Base-by-base conservation (phyloP, 2,797 vertebrate genomes). In the Gorsachius magnificus region DNA sequence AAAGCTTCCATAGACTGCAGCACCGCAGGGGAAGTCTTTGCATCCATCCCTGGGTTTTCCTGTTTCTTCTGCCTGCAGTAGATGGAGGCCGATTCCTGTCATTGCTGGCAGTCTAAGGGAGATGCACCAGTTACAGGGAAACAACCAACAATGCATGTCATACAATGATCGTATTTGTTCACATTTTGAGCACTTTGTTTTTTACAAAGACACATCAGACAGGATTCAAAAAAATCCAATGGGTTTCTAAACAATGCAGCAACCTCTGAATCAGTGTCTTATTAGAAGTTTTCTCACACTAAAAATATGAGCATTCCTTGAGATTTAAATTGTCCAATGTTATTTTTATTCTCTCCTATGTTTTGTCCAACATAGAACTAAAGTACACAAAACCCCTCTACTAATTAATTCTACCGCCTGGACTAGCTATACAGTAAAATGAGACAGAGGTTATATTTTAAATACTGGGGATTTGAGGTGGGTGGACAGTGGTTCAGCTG, bases 61-160 rank as follows among this genome's bases (percentile, higher is more conserved):
- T 35, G 0, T 78, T 75, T 81, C 46, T 63, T 41, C 36, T 53
- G 17, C 8, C 35, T 66, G 22, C 8, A 35, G 51, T 14, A 60
- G 22, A 19, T 14, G 28, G 8, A 65, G 14, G 9, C 20, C 36
- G 3, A 33, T 80, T 76, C 60, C 71, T 45, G 22, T 29, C 33
- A 36, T 10, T 66, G 19, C 41, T 38, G 13, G 16, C 36, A 78
- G 18, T 10, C 33, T 43, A 85, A 65, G 31, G 16, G 25, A 76
- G 43, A 43, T 8, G 17, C 29, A 72, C 4, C 4, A 3, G 12
- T n/a, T 69, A 46, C 29, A 54, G 4, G 31, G 45, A 72, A 86
- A 5, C 10, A 45, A 56, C 14, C 5, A 54, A 33, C 3, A 46
- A 7, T 2, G 1, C 29, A 41, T 6, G 1, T 26, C 33, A 36